Base-by-base conservation (phyloP, 2,797 vertebrate species). In the Pseudochromis fuscus region DNA sequence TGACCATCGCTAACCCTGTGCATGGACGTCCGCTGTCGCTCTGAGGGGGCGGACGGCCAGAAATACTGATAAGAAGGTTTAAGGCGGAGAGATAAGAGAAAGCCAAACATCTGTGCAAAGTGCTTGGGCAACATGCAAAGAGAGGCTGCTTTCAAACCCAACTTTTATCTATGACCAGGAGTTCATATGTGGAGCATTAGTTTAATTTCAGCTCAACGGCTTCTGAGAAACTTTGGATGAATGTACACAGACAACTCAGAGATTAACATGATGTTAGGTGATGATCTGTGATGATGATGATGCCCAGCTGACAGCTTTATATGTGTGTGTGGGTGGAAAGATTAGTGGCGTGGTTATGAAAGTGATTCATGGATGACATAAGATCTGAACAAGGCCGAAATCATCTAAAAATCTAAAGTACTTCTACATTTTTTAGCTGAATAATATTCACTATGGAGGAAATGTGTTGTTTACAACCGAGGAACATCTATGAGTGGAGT, bases 281-380 rank as follows among this genome's bases (percentile, higher is more conserved):
- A 79, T 42, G 55, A 69, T 62, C 27, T 42, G 49, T 27, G 28
- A 77, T 37, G 61, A 56, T 37, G 56, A 65, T 50, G 28, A 77
- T 37, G 53, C 53, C 63, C 48, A 71, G 5, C 13, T 35, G 10
- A 3, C 10, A 49, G 53, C 24, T 69, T 0, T 66, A 49, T 1
- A 30, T 27, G 61, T 48, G 69, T 38, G 50, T 24, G 62, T 58
- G 52, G 38, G 63, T 0, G 10, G 30, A 18, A 74, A 69, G 66
- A 77, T 81, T 72, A 76, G 38, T 27, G 40, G 24, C n/a, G 75
- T 72, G 67, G 10, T 15, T 42, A 44, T 68, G 12, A 58, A 51
- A 75, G 31, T 33, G 69, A 69, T 40, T 78, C 59, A 72, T 7
- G 2, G 69, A 67, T 78, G 53, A 68, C 44, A 67, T 67, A 63